Conservation (phyloP, 2,113 vertebrate genomes). For the Morone saxatilis region DNA sequence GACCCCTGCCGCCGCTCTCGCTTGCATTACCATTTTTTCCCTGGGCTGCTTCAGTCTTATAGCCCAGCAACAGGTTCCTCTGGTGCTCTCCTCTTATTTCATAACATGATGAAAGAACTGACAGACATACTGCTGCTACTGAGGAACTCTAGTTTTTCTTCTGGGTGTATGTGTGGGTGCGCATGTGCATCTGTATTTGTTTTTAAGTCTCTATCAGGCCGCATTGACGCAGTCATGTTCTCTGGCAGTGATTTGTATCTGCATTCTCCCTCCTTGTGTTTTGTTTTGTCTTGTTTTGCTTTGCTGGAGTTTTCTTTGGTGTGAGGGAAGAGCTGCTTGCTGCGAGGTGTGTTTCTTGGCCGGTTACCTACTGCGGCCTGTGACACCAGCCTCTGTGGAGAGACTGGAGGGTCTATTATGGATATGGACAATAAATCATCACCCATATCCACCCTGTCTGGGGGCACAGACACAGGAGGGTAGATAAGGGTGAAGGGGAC, state of each 20-base stretch:
- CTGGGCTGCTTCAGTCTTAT: constrained; percentile 76
- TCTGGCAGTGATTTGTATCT: constrained; percentile 39
- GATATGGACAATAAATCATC: constrained; percentile 86
- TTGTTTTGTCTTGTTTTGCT: constrained; percentile 76
- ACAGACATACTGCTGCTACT: constrained; percentile 64
- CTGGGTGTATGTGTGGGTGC: constrained; percentile 21
- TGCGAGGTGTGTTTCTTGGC: constrained; percentile 85
- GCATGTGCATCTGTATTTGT: constrained; percentile 31
- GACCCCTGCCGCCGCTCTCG: constrained; percentile 70
- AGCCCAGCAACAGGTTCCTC: constrained; percentile 81
- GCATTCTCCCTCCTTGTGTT: constrained; percentile 36
- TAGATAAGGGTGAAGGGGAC: constrained; percentile 25
- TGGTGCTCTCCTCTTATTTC: constrained; percentile 74
- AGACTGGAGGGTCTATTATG: constrained; percentile 76
- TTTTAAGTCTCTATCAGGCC: constrained; percentile 26
- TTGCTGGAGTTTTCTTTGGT: constrained; percentile 72
- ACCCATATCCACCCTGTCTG: constrained; percentile 83
- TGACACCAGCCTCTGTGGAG: constrained; percentile 49
- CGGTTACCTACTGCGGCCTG: constrained; percentile 73
- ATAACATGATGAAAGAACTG: constrained; percentile 74
- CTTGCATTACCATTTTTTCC: constrained; percentile 80
- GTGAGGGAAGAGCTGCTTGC: constrained; percentile 60
- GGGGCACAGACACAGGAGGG: constrained; percentile 41
- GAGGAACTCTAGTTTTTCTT: constrained; percentile 35
- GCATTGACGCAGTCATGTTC: background rate